phyloP scores from a whole-genome alignment of 30 jellyfish, hydroid and myxozoan genomes.

The Catostylus mosaicus region DNA sequence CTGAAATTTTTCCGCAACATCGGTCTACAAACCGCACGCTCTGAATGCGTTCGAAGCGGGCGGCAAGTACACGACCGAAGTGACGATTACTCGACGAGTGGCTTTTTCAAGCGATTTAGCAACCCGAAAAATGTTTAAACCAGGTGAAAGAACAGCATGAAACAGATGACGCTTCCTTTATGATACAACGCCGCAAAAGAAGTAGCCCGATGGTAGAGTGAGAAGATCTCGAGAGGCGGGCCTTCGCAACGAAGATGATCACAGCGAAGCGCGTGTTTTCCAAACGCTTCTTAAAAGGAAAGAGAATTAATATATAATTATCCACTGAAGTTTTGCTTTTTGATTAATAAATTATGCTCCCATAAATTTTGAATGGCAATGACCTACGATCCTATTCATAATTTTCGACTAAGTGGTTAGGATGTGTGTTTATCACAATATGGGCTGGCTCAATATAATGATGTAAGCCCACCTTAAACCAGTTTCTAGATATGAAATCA shows the following conservation, averaged over 20 bases:
- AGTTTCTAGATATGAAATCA: too few species aligned
- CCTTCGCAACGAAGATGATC: background rate
- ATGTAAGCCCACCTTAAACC: too few species aligned
- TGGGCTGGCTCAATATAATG: too few species aligned
- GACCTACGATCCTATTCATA: background rate
- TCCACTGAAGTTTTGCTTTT: background rate
- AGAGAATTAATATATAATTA: background rate
- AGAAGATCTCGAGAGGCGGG: background rate
- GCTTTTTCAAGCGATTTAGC: background rate
- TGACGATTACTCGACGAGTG: background rate
- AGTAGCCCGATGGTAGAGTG: background rate
- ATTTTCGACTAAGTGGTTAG: too few species aligned
- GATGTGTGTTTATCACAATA: too few species aligned
- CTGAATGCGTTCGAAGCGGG: background rate
- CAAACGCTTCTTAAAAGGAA: background rate
- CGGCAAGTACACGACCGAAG: background rate
- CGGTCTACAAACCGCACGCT: too few species aligned
- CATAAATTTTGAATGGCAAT: background rate
- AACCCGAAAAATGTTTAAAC: background rate
- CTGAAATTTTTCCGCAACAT: too few species aligned
- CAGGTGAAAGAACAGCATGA: slow-evolving; percentile 1
- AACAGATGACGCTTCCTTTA: slow-evolving; percentile 20
- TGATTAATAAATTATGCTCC: background rate
- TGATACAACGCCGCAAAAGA: background rate
- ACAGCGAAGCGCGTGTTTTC: background rate